phyloP scores from a whole-genome alignment of 92 coral and sea anemone genomes.

The Heteractis magnifica region DNA sequence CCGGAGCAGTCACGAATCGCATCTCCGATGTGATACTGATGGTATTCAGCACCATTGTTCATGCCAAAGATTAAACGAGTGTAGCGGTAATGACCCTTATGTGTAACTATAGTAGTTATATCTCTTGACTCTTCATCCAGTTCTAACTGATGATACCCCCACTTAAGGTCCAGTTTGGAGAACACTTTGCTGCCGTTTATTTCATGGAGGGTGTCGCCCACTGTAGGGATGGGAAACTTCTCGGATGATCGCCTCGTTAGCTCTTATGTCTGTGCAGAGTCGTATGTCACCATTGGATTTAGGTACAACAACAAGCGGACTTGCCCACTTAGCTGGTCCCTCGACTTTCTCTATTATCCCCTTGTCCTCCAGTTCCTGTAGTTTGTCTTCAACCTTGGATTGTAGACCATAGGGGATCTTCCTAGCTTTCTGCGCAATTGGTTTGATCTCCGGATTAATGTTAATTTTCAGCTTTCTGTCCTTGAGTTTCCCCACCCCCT shows the following conservation, averaged over 20 bases:
- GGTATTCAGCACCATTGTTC: constrained; percentile 1
- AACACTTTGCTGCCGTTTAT: background rate
- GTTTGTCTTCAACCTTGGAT: constrained; percentile 10
- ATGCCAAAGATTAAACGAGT: constrained; percentile 14
- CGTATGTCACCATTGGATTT: constrained; percentile 6
- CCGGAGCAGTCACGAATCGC: background rate
- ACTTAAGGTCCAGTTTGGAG: constrained; percentile 5
- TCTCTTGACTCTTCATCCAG: constrained; percentile 19
- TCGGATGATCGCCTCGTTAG: constrained; percentile 13
- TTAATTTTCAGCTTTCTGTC: constrained; percentile 9
- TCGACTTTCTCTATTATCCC: constrained; percentile 12
- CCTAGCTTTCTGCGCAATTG: constrained; percentile 12
- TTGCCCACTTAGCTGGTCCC: constrained; percentile 17
- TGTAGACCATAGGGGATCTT: background rate
- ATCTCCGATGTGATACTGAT: background rate
- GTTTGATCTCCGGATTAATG: constrained; percentile 1
- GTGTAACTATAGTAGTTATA: constrained; percentile 16
- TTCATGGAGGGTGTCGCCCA: constrained; percentile 2
- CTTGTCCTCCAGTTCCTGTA: constrained; percentile 4
- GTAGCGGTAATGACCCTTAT: constrained; percentile 8
- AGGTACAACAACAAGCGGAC: constrained; percentile 5
- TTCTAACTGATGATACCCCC: constrained; percentile 12
- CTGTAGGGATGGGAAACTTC: constrained; percentile 8
- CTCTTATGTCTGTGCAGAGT: background rate
- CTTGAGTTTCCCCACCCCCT: constrained; percentile 16